Conservation (phyloP, 2,113 vertebrate genomes). For the Cryptomyrus ogoouensis region DNA sequence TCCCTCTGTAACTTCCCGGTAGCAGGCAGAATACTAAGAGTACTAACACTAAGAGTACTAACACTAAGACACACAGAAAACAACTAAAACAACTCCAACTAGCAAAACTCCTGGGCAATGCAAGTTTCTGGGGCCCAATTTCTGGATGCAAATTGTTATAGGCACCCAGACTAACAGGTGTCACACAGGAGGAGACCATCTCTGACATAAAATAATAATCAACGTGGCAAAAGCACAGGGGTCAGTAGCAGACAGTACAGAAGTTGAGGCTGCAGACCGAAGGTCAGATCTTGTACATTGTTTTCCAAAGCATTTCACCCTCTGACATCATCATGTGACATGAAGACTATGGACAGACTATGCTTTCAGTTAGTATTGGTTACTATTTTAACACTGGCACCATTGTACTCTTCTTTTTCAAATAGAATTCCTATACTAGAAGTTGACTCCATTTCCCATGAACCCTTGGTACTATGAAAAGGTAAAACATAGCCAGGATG, state of each 20-base stretch:
- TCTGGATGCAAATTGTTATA: neutral
- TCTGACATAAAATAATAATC: neutral
- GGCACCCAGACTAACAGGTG: neutral
- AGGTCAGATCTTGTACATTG: neutral
- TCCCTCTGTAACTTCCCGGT: neutral
- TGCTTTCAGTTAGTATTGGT: neutral
- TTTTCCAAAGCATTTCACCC: neutral
- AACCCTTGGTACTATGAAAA: neutral
- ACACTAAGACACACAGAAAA: neutral
- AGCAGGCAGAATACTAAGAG: neutral
- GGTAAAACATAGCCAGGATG: neutral
- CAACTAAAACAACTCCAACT: neutral
- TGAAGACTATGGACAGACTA: neutral
- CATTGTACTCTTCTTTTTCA: neutral
- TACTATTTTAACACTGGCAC: neutral
- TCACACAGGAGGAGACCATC: neutral
- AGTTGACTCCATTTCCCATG: neutral
- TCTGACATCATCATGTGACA: neutral
- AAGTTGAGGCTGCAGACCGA: neutral
- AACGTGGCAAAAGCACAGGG: neutral
- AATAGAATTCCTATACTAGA: neutral
- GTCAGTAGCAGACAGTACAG: neutral
- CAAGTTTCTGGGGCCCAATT: neutral
- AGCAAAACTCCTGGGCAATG: neutral
- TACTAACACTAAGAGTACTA: no score